These are phyloP conservation scores for Aphelenchoides besseyi DNA, from an alignment of 1,140 invertebrate species.

Conservation along the genomic window DNA sequence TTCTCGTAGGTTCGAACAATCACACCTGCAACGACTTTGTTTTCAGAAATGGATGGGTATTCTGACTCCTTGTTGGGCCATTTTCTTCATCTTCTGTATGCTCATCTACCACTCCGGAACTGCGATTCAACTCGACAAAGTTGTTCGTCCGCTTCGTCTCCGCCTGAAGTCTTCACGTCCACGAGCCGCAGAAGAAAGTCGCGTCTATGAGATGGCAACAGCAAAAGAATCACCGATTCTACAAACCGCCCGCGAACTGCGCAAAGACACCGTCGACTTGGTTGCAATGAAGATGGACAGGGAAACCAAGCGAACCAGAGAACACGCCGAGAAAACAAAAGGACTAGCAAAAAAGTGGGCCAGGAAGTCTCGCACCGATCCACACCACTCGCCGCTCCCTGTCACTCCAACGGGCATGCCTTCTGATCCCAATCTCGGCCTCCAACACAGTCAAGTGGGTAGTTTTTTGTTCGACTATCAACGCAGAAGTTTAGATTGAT, in stretches of 20 bases:
- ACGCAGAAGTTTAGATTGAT: not conserved
- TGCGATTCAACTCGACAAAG: not conserved
- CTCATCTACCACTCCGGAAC: not conserved
- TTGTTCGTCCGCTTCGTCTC: not conserved
- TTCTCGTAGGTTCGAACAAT: no score
- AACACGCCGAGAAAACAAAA: not conserved
- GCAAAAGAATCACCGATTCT: not conserved
- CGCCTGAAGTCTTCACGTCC: not conserved
- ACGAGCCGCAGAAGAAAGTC: not conserved
- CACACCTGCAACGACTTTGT: no score
- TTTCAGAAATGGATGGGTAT: not conserved
- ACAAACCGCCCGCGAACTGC: not conserved
- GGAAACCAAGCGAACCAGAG: not conserved
- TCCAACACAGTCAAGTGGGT: not conserved
- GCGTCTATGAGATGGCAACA: no score
- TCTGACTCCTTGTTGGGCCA: not conserved
- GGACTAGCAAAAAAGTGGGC: not conserved
- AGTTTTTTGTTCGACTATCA: not conserved
- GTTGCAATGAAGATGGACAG: not conserved
- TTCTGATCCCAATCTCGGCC: not conserved
- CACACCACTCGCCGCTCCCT: not conserved
- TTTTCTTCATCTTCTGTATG: slow-evolving; percentile 1
- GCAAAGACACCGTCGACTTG: not conserved
- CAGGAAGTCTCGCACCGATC: not conserved
- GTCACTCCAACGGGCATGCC: not conserved